Conservation (phyloP, 2,113 vertebrate species). For the Pelodiscus sinensis region DNA sequence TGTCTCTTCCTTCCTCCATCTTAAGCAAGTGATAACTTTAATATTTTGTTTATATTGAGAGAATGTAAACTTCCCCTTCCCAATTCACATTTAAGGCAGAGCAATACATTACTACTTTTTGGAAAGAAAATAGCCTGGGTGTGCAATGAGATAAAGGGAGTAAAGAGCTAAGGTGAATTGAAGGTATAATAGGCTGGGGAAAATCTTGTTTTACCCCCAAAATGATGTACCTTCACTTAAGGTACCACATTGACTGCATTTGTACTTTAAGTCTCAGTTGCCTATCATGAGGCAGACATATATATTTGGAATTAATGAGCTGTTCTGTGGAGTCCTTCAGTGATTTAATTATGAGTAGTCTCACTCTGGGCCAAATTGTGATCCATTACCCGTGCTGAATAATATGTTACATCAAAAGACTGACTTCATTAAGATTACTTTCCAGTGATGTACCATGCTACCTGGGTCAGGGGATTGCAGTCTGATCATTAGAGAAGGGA, state of each 20-base stretch:
- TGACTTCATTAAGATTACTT: not conserved
- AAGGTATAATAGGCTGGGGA: not conserved
- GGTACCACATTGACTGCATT: not conserved
- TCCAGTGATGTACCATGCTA: too few species aligned
- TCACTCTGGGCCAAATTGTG: conserved; percentile 18
- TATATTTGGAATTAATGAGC: not conserved
- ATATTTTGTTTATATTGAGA: not conserved
- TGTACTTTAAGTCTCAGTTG: not conserved
- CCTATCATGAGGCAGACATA: not conserved
- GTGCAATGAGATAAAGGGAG: not conserved
- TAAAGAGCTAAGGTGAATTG: not conserved
- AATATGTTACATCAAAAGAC: conserved; percentile 16
- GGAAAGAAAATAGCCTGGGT: not conserved
- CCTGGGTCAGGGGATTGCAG: not conserved
- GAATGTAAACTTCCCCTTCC: not conserved
- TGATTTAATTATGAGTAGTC: conserved; percentile 13
- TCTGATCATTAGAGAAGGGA: not conserved
- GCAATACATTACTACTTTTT: not conserved
- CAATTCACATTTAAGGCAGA: not conserved
- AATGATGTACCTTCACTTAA: not conserved
- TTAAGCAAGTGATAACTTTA: not conserved
- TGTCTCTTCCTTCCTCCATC: not conserved
- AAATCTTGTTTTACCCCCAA: fast-evolving
- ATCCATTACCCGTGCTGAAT: not conserved
- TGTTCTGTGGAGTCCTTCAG: not conserved